Base-by-base conservation (phyloP, 2,113 vertebrate genomes). In the Leucopternis melanops region DNA sequence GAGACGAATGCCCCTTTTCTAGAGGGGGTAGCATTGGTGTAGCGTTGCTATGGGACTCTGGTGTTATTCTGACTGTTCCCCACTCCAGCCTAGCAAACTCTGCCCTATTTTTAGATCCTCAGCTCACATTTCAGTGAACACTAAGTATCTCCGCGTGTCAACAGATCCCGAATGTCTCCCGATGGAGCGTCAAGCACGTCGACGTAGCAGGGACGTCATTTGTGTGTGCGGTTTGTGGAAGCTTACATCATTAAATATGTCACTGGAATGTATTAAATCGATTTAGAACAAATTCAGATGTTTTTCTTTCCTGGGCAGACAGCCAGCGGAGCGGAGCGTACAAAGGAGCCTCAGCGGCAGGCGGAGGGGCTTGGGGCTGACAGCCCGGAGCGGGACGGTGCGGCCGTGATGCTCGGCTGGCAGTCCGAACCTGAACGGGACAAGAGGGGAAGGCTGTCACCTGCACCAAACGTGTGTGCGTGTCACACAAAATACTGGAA, bases 61-160 rank as follows among this genome's bases (percentile, higher is more conserved):
- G 47, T 94, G 95, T 97, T 95, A 67, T 86, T 77, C 44, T 38
- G 70, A 72, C 84, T 65, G 44, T 95, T 93, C 78, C 40, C 45
- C 42, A 58, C 84, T 81, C 82, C 93, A 86, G 71, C 84, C 90
- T 88, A n/a, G 93, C 96, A 93, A 94, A 50, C 57, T 86, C 80
- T 71, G 91, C 61, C 84, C 94, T 98, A 97, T 97, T 97, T 98
- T 98, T 98, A 97, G 97, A 81, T 65, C 74, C 90, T 96, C 93
- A 93, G 95, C 96, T 98, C 97, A 96, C n/a, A 82, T 72, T 92
- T 82, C 95, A 94, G 90, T 81, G 21, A 93, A 84, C 34, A 27
- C 87, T 14, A 38, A 59, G 54, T 59, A 62, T 57, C 81, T 85
- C 62, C 92, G 59, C 67, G 91, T 91, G 94, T 96, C 97, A 97